Percentiles rank a stretch among this genome's conserved stretches.
phyloP scores from a whole-genome alignment of 2,113 vertebrate genomes.

The Nicator chloris region DNA sequence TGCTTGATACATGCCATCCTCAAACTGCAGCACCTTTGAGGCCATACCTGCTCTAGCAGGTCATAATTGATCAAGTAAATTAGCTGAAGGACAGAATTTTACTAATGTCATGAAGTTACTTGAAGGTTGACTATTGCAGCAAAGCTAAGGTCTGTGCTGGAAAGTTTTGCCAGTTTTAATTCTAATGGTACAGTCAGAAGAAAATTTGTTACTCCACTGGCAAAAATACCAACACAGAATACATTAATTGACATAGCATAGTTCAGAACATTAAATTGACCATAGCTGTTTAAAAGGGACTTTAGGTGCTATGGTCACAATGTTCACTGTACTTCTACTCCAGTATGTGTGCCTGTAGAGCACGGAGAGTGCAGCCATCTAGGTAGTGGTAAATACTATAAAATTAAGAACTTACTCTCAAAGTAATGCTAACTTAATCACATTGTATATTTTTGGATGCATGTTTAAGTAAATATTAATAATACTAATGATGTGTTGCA shows the following conservation, averaged over 20 bases:
- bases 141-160: background rate
- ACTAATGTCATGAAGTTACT: background rate
- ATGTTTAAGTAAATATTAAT: background rate
- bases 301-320: background rate
- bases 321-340: background rate
- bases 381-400: background rate
- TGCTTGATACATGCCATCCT: background rate
- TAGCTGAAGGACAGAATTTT: background rate
- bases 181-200: background rate
- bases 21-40: background rate
- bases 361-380: background rate
- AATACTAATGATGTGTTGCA: background rate
- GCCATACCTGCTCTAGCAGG: background rate
- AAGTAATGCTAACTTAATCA: background rate
- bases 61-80: background rate
- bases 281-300: background rate
- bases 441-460: background rate
- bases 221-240: background rate
- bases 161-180: background rate
- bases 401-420: background rate
- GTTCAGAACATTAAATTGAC: background rate
- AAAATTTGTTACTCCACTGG: background rate
- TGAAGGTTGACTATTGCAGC: background rate
- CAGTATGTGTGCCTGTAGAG: background rate
- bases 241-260: too few relatives aligned